A percentile compares a stretch with the other conserved stretches of the same genome.
Evolutionary conservation across 2,113 vertebrate genomes (phyloP).

Genomic region (Oenanthe oenanthe): DNA sequence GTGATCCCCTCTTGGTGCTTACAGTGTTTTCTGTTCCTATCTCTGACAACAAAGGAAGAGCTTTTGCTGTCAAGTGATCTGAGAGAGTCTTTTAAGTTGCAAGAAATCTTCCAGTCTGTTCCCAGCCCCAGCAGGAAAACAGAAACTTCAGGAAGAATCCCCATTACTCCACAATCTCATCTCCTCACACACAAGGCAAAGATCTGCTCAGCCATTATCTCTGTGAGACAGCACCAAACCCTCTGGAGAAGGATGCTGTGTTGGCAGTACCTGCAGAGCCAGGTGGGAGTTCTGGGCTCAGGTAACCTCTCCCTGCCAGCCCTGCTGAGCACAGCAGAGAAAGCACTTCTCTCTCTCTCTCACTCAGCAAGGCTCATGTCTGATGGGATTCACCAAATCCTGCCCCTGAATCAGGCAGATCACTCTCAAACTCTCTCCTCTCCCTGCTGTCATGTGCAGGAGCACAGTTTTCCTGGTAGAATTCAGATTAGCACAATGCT

Average conservation of each 20-base stretch:
- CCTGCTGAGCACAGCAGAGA: background rate
- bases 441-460: background rate
- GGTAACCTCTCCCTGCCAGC: background rate
- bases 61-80: background rate
- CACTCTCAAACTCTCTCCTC: background rate
- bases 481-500: background rate
- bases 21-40: background rate
- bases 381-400: background rate
- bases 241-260: background rate
- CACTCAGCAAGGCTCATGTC: background rate
- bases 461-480: background rate
- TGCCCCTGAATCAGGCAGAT: background rate
- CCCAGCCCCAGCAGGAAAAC: background rate
- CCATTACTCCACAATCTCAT: background rate
- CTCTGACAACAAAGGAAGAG: slow-evolving; percentile 2
- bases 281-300: background rate
- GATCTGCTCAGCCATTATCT: background rate
- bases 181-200: background rate
- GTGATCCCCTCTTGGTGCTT: background rate
- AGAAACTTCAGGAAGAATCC: background rate
- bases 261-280: background rate
- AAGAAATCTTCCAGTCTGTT: background rate
- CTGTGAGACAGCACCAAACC: background rate
- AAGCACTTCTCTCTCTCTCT: background rate
- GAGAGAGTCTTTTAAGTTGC: background rate